phyloP scores from a whole-genome alignment of 2,113 vertebrate genomes.

The human region GRCh38 chr6:35840001-35840500 shows the following conservation, averaged over 20 bases:
- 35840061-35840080: too few relatives aligned
- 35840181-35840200: background rate
- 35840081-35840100: too few relatives aligned
- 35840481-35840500: background rate
- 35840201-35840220: background rate
- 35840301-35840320: background rate
- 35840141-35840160: background rate
- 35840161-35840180: background rate
- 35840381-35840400: background rate
- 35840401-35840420: slow-evolving; percentile 18
- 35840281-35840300: background rate
- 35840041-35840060: too few relatives aligned
- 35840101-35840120: background rate
- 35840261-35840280: background rate
- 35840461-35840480: background rate
- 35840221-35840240: background rate
- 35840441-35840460: background rate
- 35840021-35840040: too few relatives aligned
- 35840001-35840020: too few relatives aligned
- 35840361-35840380: background rate
- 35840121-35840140: slow-evolving; percentile 3
- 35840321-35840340: background rate
- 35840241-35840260: background rate
- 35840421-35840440: background rate
- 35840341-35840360: slow-evolving; percentile 29